Evolutionary conservation across 2,888 invertebrate genomes (phyloP).

Genomic region (Watsonalla binaria): DNA sequence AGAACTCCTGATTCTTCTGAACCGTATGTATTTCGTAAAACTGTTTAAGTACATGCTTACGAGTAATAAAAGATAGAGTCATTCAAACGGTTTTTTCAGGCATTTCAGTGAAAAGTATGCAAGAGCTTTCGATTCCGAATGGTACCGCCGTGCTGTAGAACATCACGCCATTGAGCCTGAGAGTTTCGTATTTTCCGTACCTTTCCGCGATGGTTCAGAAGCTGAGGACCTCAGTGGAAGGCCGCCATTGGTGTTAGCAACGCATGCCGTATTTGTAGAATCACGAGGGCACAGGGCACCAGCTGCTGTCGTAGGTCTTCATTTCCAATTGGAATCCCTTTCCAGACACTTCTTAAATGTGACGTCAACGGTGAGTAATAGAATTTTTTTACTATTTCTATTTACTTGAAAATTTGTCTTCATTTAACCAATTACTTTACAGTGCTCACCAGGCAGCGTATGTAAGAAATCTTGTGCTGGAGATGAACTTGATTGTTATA

Average conservation of each 20-base stretch:
- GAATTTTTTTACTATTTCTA: not conserved
- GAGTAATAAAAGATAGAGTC: not conserved
- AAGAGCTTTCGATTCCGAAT: constrained; percentile 91
- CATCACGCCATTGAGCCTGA: constrained; percentile 91
- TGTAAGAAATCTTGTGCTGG: constrained; percentile 93
- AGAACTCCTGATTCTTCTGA: constrained; percentile 79
- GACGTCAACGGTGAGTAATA: constrained; percentile 85
- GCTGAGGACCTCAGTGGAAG: constrained; percentile 78
- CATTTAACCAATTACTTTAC: constrained; percentile 27
- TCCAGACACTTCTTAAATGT: constrained; percentile 92
- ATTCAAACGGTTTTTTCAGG: constrained; percentile 59
- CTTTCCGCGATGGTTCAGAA: constrained; percentile 82
- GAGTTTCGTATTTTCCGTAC: constrained; percentile 94
- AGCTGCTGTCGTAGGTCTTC: constrained; percentile 94
- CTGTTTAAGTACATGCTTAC: not conserved
- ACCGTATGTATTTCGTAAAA: constrained; percentile 78
- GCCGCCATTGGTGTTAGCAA: constrained; percentile 88
- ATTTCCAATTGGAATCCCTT: constrained; percentile 90
- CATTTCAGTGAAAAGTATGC: constrained; percentile 90
- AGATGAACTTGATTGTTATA: constrained; percentile 93
- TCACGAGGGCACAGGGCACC: constrained; percentile 90
- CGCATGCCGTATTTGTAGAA: constrained; percentile 93
- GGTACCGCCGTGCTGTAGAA: constrained; percentile 95
- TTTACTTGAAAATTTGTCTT: not conserved
- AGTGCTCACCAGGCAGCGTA: constrained; percentile 84